Evolutionary conservation across 2,113 vertebrate species (phyloP), one percentile per base, ranked within the genome.

Genomic region (Engystomops pustulosus): DNA sequence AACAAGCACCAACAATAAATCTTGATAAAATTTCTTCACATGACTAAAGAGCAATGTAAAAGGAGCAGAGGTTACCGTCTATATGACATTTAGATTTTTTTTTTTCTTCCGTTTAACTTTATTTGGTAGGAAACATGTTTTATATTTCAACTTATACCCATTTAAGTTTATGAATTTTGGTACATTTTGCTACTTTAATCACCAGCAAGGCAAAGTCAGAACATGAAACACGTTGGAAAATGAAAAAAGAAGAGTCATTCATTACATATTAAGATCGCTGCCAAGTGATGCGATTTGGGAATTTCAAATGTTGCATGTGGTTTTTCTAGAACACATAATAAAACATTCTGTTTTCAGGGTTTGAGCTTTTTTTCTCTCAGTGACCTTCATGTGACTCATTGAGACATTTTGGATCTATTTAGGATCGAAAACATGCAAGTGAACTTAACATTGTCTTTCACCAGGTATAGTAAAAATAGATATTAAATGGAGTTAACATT

Each of bases 271-370:
- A 8, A 74, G 70, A 45, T 49, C 11, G 18, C 41, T 9, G 70
- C 70, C 70, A 49, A 74, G 70, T 74, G 70, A 47, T 11, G 41
- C 49, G 1, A 74, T 74, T 74, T 74, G 44, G 70, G 70, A 74
- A 74, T 49, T 49, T 74, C 70, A 47, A 36, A 27, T 27, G 44
- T 74, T 74, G 44, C 70, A 45, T 74, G 70, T 49, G 70, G 70
- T 32, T 74, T 74, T 45, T 74, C 70, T 45, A 74, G 23, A 74
- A 74, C 70, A 67, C 62, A 67, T 67, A 67, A 67, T 67, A 74
- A 74, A 34, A 65, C 60, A 65, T 32, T 65, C 7, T 74, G 70
- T 74, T 72, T 72, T 30, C 3, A 44, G 36, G 20, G 44, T 71
- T 71, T 34, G 18, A 2, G 6, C 12, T 30, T 25, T 72, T 17